phyloP scores from a whole-genome alignment of 2,797 vertebrate species.

The Neostethus bicornis region DNA sequence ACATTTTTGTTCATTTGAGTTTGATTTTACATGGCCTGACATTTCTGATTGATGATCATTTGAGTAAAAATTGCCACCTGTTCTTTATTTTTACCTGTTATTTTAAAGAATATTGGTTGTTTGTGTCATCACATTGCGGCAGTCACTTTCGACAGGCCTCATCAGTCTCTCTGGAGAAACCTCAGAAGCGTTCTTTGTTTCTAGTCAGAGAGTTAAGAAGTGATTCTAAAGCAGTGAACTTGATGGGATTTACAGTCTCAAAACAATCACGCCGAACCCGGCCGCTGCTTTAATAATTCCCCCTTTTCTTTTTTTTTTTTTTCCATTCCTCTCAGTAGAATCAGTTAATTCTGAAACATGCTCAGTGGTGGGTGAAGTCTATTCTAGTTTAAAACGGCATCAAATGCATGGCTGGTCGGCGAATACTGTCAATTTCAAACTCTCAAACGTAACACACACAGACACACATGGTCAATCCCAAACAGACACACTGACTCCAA shows the following conservation, averaged over 20 bases:
- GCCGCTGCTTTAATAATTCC: constrained; percentile 32
- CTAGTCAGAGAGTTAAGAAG: constrained; percentile 22
- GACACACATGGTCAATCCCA: constrained; percentile 4
- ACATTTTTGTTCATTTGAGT: neutral
- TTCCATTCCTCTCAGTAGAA: constrained; percentile 1
- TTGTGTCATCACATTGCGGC: constrained; percentile 21
- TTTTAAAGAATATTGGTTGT: constrained; percentile 10
- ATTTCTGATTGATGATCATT: constrained; percentile 13
- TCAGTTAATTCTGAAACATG: constrained; percentile 21
- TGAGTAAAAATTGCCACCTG: too few species aligned
- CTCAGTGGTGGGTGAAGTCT: constrained; percentile 15
- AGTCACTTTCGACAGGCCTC: constrained; percentile 5
- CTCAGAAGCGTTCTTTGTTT: constrained; percentile 24
- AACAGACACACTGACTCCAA: constrained; percentile 12
- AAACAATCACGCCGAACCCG: constrained; percentile 37
- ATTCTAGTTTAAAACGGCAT: constrained; percentile 28
- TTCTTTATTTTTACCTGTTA: neutral
- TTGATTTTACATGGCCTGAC: constrained; percentile 10
- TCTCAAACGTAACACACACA: constrained; percentile 20
- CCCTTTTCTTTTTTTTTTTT: neutral
- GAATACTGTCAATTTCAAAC: constrained; percentile 20
- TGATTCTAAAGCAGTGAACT: constrained; percentile 42
- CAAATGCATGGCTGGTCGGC: constrained; percentile 29
- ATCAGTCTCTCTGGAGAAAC: constrained; percentile 18
- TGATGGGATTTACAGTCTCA: constrained; percentile 49